Conservation (phyloP, 2,888 invertebrate species). For the Zele albiditarsus region DNA sequence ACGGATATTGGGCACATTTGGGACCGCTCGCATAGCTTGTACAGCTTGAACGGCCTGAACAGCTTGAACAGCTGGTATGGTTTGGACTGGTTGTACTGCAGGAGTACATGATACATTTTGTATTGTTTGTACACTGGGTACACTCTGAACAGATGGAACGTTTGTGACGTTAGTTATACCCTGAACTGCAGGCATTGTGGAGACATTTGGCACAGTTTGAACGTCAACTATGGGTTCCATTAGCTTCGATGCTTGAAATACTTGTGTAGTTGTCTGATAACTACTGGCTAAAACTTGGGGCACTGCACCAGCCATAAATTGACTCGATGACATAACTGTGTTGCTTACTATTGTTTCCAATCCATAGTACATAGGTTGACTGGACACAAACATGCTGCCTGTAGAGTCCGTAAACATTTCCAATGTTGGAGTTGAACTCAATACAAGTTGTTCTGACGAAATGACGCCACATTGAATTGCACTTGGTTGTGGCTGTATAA, state of each 20-base stretch:
- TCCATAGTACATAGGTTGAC: slow-evolving; percentile 87
- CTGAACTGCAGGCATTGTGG: slow-evolving; percentile 56
- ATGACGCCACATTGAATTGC: slow-evolving; percentile 75
- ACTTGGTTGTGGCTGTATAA: slow-evolving; percentile 75
- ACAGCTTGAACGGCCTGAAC: slow-evolving; percentile 44
- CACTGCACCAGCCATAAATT: slow-evolving; percentile 87
- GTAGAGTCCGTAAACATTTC: slow-evolving; percentile 78
- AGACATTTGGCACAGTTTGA: slow-evolving; percentile 74
- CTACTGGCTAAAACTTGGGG: slow-evolving; percentile 88
- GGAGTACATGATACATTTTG: slow-evolving; percentile 51
- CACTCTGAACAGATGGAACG: slow-evolving; percentile 31
- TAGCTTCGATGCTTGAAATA: slow-evolving; percentile 86
- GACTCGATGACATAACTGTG: slow-evolving; percentile 92
- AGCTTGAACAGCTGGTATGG: slow-evolving; percentile 44
- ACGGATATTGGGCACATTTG: slow-evolving; percentile 58
- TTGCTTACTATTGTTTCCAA: slow-evolving; percentile 91
- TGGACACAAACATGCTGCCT: slow-evolving; percentile 73
- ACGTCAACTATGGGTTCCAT: slow-evolving; percentile 87
- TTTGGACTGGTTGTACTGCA: slow-evolving; percentile 48
- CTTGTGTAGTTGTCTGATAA: slow-evolving; percentile 88
- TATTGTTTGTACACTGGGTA: slow-evolving; percentile 68
- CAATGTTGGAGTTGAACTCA: slow-evolving; percentile 78
- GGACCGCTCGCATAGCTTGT: slow-evolving; percentile 39
- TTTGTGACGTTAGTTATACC: slow-evolving; percentile 46
- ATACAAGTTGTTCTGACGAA: slow-evolving; percentile 77